Evolutionary conservation across 2,113 vertebrate genomes (phyloP).

Genomic region (Taxidea taxus): DNA sequence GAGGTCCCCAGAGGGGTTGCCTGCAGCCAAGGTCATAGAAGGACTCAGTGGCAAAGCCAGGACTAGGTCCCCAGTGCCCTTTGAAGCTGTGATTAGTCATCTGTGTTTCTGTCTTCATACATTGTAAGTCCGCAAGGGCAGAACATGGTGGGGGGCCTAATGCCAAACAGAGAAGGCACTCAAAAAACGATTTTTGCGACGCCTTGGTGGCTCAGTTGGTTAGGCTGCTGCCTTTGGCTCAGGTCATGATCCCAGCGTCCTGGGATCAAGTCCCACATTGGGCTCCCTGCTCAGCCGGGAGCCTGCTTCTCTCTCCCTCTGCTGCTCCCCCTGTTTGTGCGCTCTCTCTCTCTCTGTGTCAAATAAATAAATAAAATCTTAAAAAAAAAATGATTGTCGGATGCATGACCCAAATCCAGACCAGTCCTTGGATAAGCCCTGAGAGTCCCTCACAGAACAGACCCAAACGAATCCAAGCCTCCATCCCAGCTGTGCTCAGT

Average conservation of each 20-base stretch:
- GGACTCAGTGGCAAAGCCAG: neutral
- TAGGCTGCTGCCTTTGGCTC: too few species aligned
- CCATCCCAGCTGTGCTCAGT: neutral
- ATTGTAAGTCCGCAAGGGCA: accelerated
- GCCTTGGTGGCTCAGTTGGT: too few species aligned
- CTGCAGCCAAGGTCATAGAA: neutral
- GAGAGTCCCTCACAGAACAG: accelerated
- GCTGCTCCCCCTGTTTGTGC: too few species aligned
- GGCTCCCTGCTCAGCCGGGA: too few species aligned
- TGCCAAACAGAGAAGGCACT: accelerated
- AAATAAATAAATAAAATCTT: too few species aligned
- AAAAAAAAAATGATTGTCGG: neutral
- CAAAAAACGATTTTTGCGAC: neutral
- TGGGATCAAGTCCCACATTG: too few species aligned
- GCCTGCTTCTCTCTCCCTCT: too few species aligned
- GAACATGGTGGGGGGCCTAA: too few species aligned
- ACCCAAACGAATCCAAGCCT: neutral
- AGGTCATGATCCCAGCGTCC: too few species aligned
- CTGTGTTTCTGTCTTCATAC: neutral
- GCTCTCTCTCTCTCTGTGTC: too few species aligned
- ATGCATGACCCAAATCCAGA: neutral
- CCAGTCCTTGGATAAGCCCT: neutral
- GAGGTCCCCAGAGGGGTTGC: neutral
- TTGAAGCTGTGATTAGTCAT: neutral
- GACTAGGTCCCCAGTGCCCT: neutral